phyloP scores from a whole-genome alignment of 2,888 invertebrate species.

The Heteromurus nitidus region DNA sequence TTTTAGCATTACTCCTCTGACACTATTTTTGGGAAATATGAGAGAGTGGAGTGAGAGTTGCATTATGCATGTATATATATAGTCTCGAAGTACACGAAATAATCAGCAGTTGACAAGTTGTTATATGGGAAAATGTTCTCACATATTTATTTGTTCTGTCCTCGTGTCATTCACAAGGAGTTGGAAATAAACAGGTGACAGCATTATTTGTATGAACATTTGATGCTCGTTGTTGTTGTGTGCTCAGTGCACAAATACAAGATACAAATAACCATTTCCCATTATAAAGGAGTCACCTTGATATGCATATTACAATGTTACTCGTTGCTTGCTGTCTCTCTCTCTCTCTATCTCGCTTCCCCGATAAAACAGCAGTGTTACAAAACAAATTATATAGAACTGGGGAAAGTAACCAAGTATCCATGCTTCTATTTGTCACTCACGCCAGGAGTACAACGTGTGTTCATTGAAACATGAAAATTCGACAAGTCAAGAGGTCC shows the following conservation, averaged over 20 bases:
- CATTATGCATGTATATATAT: neutral
- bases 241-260: neutral
- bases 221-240: neutral
- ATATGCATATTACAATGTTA: too few species aligned
- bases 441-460: constrained; percentile 20
- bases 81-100: too few species aligned
- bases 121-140: constrained; percentile 14
- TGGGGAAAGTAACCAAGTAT: too few species aligned
- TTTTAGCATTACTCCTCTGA: neutral
- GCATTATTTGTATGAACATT: neutral
- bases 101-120: constrained; percentile 6
- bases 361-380: too few species aligned
- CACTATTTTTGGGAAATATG: neutral
- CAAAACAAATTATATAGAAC: too few species aligned
- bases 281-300: too few species aligned
- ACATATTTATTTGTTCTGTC: constrained; percentile 29
- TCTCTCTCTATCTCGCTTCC: too few species aligned
- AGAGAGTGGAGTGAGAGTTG: neutral
- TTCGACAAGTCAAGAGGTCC: constrained; percentile 45
- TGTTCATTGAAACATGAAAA: constrained; percentile 40
- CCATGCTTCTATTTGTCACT: constrained; percentile 57
- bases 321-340: too few species aligned
- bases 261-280: neutral
- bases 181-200: constrained; percentile 33
- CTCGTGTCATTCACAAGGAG: constrained; percentile 12